Evolutionary conservation across 2,888 invertebrate species (phyloP), one percentile per base, ranked within the genome.

Genomic region (Caenorhabditis virilis): DNA sequence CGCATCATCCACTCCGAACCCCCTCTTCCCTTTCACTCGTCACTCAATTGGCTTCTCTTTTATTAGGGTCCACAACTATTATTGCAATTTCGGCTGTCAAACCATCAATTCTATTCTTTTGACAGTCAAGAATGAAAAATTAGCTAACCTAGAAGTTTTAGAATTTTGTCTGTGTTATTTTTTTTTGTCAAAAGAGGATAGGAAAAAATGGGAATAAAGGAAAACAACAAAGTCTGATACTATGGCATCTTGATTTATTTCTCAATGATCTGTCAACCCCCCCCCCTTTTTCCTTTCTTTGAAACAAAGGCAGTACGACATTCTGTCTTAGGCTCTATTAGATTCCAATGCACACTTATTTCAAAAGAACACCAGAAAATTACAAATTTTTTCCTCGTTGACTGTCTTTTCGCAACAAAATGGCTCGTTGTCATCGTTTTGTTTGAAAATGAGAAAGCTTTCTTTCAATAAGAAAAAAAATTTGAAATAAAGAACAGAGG

Each of bases 81-180:
- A 58, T 64, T 64, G 58, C 58, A 63, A 63, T 63, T 63, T 63
- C 57, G 53, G 57, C 57, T 63, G 63, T 63, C 63, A 62, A 53
- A 52, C 42, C 62, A 63, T 57, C 41, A 52, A 48, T 60, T 60
- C 59, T 59, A 48, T 45, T 54, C 46, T 59, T 18, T 42, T 51
- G 60, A 60, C 60, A 60, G 60, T 54, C 42, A 38, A 53, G 15
- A 47, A n/a, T n/a, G n/a, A n/a, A n/a, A n/a, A n/a, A n/a, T n/a
- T n/a, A n/a, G n/a, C n/a, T n/a, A n/a, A n/a, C n/a, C n/a, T n/a
- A n/a, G n/a, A n/a, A n/a, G n/a, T n/a, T n/a, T n/a, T 30, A 9
- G 30, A 30, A 30, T 13, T 9, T 30, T 30, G 30, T 30, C 13
- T 30, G 7, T 30, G 7, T 30, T 30, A 9, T 30, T 13, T 30